Evolutionary conservation across 2,113 vertebrate genomes (phyloP).

Genomic region (Amphilophus citrinellus): DNA sequence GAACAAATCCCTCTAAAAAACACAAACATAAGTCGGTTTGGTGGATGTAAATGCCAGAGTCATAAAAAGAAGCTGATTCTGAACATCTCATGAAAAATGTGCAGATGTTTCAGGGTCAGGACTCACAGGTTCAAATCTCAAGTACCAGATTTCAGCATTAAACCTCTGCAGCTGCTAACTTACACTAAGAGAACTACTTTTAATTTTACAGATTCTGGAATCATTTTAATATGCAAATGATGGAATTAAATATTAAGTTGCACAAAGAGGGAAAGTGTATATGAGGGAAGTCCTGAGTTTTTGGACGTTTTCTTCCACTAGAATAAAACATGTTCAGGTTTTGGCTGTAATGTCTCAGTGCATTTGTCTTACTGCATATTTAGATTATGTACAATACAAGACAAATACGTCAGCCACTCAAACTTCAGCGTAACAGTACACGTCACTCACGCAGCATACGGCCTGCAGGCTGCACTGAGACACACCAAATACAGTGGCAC

Average conservation of each 20-base stretch:
- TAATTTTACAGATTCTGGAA: neutral
- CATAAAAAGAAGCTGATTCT: too few relatives aligned
- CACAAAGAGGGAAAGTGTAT: neutral
- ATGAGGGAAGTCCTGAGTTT: neutral
- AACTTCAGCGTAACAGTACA: neutral
- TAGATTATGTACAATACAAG: neutral
- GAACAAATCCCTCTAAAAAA: fast-evolving
- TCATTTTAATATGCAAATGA: neutral
- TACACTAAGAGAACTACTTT: neutral
- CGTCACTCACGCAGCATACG: too few relatives aligned
- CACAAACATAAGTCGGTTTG: too few relatives aligned
- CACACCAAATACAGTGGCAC: too few relatives aligned
- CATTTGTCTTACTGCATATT: neutral
- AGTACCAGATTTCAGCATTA: neutral
- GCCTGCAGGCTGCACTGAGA: too few relatives aligned
- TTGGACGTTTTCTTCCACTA: too few relatives aligned
- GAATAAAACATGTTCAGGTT: neutral
- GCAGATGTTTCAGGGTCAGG: too few relatives aligned
- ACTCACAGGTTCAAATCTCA: too few relatives aligned
- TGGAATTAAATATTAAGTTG: neutral
- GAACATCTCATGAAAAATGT: too few relatives aligned
- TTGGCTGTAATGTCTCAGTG: neutral
- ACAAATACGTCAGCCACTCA: neutral
- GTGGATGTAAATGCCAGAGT: too few relatives aligned
- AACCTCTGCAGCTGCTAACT: neutral